Base-by-base conservation (phyloP, 1,140 invertebrate species). In the Eumaeus atala region DNA sequence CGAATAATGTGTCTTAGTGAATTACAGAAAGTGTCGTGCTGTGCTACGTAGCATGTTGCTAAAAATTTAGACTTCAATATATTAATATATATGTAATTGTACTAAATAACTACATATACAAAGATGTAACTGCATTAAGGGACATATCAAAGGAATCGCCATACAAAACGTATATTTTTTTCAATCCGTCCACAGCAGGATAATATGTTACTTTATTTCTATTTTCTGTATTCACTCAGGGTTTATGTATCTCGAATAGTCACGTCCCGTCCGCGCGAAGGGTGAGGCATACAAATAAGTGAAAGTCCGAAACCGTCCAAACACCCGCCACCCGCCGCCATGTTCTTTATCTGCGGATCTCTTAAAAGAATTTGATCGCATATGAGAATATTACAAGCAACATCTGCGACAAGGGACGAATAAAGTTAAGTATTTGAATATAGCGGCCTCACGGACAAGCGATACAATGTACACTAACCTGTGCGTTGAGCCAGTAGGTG, bases 241-340 rank as follows among this genome's bases (percentile, higher is more conserved):
- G 79, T 86, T 83, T 87, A 87, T 87, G 79, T 87, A 84, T 87
- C 83, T 84, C 79, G 79, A 87, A 87, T 87, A 84, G 83, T 84
- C 83, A 84, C 83, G 83, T 87, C 67, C 65, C 68, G 77, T 71
- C 72, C 73, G 66, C 64, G 76, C 74, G 76, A 72, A 78, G 79
- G 83, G 81, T 78, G 67, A 74, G 67, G 84, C 81, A 87, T 87
- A 87, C 84, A 84, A 87, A 87, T 87, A 84, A 84, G 81, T 79
- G 74, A 77, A 81, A 79, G 84, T 84, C 84, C 79, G 75, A 82
- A 71, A 72, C 74, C 78, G 70, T 67, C 74, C 77, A 72, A 77
- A 81, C 79, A 80, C 74, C 74, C 76, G n/a, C n/a, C n/a, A n/a
- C 73, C 73, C 76, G 71, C 58, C 77, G 71, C 82, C 70, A 67